These are phyloP conservation scores for Eurystomus glaucurus DNA, from an alignment of 2,797 vertebrate genomes.

Conservation along the genomic window DNA sequence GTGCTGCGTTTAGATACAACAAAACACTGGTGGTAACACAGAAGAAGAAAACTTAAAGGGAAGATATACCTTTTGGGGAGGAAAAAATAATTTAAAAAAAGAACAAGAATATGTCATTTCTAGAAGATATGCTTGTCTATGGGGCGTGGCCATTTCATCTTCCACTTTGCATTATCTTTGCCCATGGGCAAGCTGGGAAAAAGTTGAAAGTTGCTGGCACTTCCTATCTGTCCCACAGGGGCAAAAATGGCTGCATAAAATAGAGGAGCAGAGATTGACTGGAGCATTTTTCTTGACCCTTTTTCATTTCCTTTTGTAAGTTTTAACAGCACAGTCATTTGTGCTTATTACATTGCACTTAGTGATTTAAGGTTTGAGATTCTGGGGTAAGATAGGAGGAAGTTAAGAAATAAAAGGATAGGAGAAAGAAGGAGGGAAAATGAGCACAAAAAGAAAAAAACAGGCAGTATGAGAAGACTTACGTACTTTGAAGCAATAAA, in stretches of 20 bases:
- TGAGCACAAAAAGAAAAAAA: background rate
- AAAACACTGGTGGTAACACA: background rate
- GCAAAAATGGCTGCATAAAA: background rate
- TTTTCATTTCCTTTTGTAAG: slow-evolving; percentile 26
- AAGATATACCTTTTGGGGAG: background rate
- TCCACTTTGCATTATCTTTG: background rate
- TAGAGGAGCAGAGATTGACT: background rate
- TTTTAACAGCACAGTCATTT: background rate
- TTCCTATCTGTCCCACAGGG: background rate
- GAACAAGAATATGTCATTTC: background rate
- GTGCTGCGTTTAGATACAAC: background rate
- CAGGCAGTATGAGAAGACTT: background rate
- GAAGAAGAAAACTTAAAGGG: background rate
- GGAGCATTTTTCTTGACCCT: background rate
- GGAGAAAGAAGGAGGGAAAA: background rate
- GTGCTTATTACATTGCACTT: background rate
- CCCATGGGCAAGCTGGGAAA: background rate
- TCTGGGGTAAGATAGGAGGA: background rate
- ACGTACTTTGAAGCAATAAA: background rate
- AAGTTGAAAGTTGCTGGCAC: background rate
- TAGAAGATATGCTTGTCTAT: background rate
- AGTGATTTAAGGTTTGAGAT: background rate
- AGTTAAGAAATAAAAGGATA: background rate
- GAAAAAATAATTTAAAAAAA: too few species aligned
- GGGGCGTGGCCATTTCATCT: background rate